Percentiles rank a stretch among this genome's conserved stretches.
phyloP scores from a whole-genome alignment of 2,888 invertebrate species.

The Hermaeophaga mercurialis region DNA sequence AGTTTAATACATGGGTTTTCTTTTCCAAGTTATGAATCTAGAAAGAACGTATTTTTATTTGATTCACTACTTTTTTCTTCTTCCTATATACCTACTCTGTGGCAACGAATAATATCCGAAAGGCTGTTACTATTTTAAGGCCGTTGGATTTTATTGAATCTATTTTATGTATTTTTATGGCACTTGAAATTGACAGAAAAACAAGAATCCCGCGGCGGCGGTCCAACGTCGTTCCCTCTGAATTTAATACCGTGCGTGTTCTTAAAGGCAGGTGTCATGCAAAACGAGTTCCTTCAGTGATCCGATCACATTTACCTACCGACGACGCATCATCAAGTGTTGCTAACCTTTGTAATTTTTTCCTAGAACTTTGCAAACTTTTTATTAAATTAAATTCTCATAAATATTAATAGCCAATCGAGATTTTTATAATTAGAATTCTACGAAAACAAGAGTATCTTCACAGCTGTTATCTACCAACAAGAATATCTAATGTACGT shows the following conservation, averaged over 20 bases:
- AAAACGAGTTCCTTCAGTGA: slow-evolving; percentile 33
- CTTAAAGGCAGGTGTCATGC: slow-evolving; percentile 46
- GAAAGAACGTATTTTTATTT: no score
- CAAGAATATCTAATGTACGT: no score
- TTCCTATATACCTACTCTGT: no score
- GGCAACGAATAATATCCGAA: background rate
- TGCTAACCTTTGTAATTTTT: slow-evolving; percentile 1
- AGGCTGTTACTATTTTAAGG: slow-evolving; percentile 48
- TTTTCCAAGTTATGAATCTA: no score
- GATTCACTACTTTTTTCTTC: no score
- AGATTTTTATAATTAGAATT: no score
- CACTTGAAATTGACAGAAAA: slow-evolving; percentile 54
- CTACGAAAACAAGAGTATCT: no score
- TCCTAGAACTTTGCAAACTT: slow-evolving; percentile 5
- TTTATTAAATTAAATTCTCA: background rate
- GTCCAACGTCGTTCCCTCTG: slow-evolving; percentile 45
- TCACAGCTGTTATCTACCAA: no score
- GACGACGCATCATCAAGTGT: background rate
- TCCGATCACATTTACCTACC: background rate
- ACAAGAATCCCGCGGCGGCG: slow-evolving; percentile 52
- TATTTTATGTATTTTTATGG: slow-evolving; percentile 51
- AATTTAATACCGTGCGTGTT: slow-evolving; percentile 50
- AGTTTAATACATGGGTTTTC: no score
- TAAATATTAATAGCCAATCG: no score
- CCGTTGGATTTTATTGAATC: slow-evolving; percentile 45